Evolutionary conservation across 1,140 invertebrate genomes (phyloP), one percentile per base, ranked within the genome.

Genomic region (Phymastichus coffea): DNA sequence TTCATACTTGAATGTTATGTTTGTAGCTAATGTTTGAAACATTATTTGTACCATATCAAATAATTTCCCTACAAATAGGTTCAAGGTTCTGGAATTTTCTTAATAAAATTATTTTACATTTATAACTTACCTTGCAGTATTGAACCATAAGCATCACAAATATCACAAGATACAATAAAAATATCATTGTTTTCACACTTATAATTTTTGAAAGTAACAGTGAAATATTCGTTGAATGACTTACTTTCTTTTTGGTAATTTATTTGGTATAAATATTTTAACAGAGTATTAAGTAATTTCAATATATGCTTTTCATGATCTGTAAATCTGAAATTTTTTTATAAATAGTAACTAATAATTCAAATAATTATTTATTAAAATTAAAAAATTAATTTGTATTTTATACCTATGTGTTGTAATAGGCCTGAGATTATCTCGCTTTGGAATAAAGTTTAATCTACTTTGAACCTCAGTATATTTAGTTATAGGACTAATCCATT

Each of bases 121-220:
- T n/a, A n/a, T n/a, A n/a, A n/a, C 23, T 30, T 15, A 53, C 51
- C 38, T 53, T 15, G 51, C 43, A 3, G 33, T 46, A 55, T 55
- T 8, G 53, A 55, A 41, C 43, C 25, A 46, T 44, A 55, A 14
- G 53, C 53, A 55, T 55, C 25, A 10, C 1, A 15, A 20, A 55
- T 55, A 46, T 55, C 53, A 2, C 26, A 14, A 28, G 41, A 14
- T 46, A 55, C 19, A 28, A 55, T 23, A 14, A 22, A 55, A 23
- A 55, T 46, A 19, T n/a, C n/a, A n/a, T n/a, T n/a, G n/a, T n/a
- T n/a, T n/a, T 23, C n/a, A 1, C 1, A 35, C 20, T 25, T 46
- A 15, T 26, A 25, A 15, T 35, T 46, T 20, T 55, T 8, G 9
- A 4, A 22, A 55, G 46, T 7, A 46, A 55, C 4, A 14, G 33